Evolutionary conservation across 2,113 vertebrate genomes (phyloP).

Genomic region (Ahaetulla prasina): DNA sequence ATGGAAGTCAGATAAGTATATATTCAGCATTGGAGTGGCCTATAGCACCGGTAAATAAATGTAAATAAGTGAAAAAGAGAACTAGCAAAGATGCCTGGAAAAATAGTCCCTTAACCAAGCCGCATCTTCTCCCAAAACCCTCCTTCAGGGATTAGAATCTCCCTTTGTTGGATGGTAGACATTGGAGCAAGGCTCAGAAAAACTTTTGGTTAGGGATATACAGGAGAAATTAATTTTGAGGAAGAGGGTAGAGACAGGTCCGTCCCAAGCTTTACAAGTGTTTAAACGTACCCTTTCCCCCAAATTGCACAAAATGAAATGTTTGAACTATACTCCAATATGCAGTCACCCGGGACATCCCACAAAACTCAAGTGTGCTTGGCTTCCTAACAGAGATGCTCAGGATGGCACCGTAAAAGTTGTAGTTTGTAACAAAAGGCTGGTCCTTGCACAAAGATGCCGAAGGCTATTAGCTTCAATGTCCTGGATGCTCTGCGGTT

Average conservation of each 20-base stretch:
- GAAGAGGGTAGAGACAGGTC: background rate
- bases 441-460: background rate
- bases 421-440: background rate
- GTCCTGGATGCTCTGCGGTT: background rate
- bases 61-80: background rate
- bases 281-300: background rate
- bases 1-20: background rate
- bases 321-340: background rate
- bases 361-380: background rate
- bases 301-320: background rate
- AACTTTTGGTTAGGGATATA: background rate
- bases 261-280: background rate
- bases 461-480: background rate
- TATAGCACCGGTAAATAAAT: background rate
- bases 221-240: background rate
- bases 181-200: background rate
- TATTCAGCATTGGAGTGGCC: background rate
- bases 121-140: background rate
- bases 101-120: background rate
- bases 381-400: background rate
- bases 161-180: background rate
- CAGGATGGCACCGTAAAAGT: background rate
- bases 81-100: background rate
- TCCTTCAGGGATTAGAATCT: background rate
- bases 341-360: background rate